These are phyloP conservation scores for Speoplatyrhinus poulsoni DNA, from an alignment of 2,113 vertebrate genomes.

Conservation along the genomic window DNA sequence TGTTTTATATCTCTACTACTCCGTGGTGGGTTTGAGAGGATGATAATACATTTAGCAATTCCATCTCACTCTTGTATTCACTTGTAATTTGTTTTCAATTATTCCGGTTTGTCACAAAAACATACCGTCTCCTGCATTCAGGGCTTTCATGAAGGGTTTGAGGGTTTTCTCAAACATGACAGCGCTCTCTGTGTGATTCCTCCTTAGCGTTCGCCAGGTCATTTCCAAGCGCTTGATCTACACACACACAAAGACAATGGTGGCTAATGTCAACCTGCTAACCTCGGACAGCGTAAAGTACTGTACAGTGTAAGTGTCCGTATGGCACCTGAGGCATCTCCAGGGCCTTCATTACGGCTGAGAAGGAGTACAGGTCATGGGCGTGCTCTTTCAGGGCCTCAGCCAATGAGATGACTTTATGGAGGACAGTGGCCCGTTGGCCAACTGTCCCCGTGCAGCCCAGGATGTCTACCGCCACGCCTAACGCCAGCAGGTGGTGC, in stretches of 20 bases:
- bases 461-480: constrained; percentile 83
- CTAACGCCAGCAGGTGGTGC: constrained; percentile 80
- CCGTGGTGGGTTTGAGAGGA: too few relatives aligned
- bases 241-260: constrained; percentile 10
- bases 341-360: constrained; percentile 86
- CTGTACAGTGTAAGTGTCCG: not conserved
- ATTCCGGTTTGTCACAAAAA: not conserved
- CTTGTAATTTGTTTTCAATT: not conserved
- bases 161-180: constrained; percentile 85
- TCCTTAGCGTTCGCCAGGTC: constrained; percentile 83
- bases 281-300: not conserved
- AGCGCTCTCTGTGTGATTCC: constrained; percentile 82
- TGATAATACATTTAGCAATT: too few relatives aligned
- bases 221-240: constrained; percentile 82
- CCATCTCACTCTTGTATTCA: not conserved
- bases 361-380: constrained; percentile 83
- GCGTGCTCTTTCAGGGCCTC: constrained; percentile 74
- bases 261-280: not conserved
- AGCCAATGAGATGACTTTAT: constrained; percentile 81
- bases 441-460: constrained; percentile 82
- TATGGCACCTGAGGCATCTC: constrained; percentile 83
- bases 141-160: constrained; percentile 81
- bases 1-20: not conserved
- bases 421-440: constrained; percentile 78
- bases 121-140: constrained; percentile 81